These are phyloP conservation scores for Anisognathus igniventris DNA, from an alignment of 2,797 vertebrate genomes.

Conservation along the genomic window DNA sequence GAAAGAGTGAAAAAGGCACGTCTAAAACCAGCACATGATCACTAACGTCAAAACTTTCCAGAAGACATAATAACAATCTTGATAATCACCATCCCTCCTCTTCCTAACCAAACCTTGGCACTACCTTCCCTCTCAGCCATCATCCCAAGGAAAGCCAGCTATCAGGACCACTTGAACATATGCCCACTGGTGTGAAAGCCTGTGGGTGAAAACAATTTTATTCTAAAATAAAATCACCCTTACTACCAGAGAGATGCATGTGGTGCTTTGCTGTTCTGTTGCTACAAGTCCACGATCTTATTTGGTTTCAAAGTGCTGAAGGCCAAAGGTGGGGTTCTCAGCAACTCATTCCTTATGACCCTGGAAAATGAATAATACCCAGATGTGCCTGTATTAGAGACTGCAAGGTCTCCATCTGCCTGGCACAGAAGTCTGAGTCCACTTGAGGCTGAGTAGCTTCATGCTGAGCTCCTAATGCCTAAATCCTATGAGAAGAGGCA, in stretches of 20 bases:
- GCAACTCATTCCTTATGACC: not conserved
- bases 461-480: not conserved
- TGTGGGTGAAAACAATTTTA: not conserved
- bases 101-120: not conserved
- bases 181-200: not conserved
- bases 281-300: not conserved
- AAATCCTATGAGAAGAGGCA: not conserved
- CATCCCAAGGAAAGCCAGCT: not conserved
- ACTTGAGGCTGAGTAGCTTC: not conserved
- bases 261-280: not conserved
- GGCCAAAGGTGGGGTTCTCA: not conserved
- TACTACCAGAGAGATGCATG: not conserved
- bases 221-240: not conserved
- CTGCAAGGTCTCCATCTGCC: not conserved
- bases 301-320: not conserved
- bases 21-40: not conserved
- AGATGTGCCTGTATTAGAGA: not conserved
- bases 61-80: not conserved
- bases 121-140: not conserved
- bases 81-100: not conserved
- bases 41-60: not conserved
- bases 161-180: not conserved
- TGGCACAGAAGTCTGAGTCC: not conserved
- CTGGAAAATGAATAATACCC: not conserved
- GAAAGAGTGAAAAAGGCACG: not conserved